These are phyloP conservation scores for Colostygia pectinataria DNA, from an alignment of 2,888 invertebrate species.

Conservation along the genomic window DNA sequence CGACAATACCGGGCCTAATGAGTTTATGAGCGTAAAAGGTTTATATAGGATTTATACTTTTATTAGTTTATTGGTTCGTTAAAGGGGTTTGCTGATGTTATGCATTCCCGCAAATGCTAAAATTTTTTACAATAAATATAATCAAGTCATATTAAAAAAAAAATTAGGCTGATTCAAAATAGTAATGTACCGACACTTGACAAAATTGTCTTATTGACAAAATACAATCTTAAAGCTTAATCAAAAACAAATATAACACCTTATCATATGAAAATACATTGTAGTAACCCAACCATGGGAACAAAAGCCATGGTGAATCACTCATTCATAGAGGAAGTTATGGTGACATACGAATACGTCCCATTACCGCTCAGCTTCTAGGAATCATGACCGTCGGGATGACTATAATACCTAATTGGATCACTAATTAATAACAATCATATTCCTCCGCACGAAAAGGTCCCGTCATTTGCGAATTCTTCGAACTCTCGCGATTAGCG, in stretches of 20 bases:
- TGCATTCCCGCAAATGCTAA: not conserved
- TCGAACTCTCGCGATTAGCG: slow-evolving; percentile 1
- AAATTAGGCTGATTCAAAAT: too few relatives aligned
- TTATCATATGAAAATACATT: slow-evolving; percentile 27
- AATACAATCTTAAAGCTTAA: slow-evolving; percentile 14
- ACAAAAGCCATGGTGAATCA: slow-evolving; percentile 41
- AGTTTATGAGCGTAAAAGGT: slow-evolving; percentile 68
- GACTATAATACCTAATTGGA: slow-evolving; percentile 40
- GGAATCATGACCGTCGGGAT: slow-evolving; percentile 63
- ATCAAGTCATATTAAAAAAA: too few relatives aligned
- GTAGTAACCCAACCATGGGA: slow-evolving; percentile 32
- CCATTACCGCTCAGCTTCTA: slow-evolving; percentile 47
- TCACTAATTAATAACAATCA: slow-evolving; percentile 27
- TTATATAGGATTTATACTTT: slow-evolving; percentile 27
- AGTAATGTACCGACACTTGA: too few relatives aligned
- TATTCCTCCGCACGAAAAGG: slow-evolving; percentile 22
- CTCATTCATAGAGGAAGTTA: slow-evolving; percentile 56
- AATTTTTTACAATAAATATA: too few relatives aligned
- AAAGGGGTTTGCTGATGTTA: slow-evolving; percentile 9
- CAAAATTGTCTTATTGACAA: slow-evolving; percentile 7
- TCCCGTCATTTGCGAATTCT: slow-evolving; percentile 9
- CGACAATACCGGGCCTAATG: slow-evolving; percentile 57
- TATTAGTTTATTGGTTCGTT: slow-evolving; percentile 29
- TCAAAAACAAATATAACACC: slow-evolving; percentile 20
- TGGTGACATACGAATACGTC: slow-evolving; percentile 45